These are phyloP conservation scores for Euborellia annulipes DNA, from an alignment of 1,140 invertebrate genomes.

Conservation along the genomic window DNA sequence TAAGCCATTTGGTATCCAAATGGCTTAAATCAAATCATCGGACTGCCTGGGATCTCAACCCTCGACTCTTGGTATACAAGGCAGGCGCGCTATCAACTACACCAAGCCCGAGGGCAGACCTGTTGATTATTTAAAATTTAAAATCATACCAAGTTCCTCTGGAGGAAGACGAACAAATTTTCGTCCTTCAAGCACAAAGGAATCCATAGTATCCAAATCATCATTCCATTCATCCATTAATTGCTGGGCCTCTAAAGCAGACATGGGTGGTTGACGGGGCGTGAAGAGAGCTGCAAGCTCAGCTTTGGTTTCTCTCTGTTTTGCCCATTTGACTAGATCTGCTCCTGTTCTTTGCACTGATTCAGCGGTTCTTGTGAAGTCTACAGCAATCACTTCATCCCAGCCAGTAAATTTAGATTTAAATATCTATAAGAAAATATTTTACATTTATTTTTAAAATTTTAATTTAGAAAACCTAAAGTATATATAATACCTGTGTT, in stretches of 20 bases:
- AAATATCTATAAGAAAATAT: constrained; percentile 62
- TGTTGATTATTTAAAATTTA: no score
- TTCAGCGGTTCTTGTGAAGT: constrained; percentile 95
- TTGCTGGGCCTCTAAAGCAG: constrained; percentile 69
- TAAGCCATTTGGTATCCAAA: no score
- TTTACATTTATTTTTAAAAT: no score
- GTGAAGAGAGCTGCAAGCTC: constrained; percentile 93
- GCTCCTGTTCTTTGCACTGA: constrained; percentile 92
- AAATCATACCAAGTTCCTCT: constrained; percentile 83
- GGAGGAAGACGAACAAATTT: constrained; percentile 93
- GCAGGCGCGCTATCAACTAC: no score
- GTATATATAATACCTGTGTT: constrained; percentile 34
- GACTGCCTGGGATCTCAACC: no score
- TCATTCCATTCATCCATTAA: constrained; percentile 86
- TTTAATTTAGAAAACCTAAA: background rate
- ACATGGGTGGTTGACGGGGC: constrained; percentile 80
- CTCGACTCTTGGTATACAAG: no score
- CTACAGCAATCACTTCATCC: constrained; percentile 98
- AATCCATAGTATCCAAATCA: constrained; percentile 91
- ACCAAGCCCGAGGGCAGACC: no score
- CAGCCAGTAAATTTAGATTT: constrained; percentile 95
- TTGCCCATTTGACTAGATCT: constrained; percentile 86
- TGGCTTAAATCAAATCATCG: no score
- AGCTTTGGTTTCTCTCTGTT: constrained; percentile 77
- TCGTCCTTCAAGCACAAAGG: constrained; percentile 93